A percentile compares a stretch with the other conserved stretches of the same genome.
phyloP scores from a whole-genome alignment of 2,888 invertebrate species.

The Xiphydria camelus region DNA sequence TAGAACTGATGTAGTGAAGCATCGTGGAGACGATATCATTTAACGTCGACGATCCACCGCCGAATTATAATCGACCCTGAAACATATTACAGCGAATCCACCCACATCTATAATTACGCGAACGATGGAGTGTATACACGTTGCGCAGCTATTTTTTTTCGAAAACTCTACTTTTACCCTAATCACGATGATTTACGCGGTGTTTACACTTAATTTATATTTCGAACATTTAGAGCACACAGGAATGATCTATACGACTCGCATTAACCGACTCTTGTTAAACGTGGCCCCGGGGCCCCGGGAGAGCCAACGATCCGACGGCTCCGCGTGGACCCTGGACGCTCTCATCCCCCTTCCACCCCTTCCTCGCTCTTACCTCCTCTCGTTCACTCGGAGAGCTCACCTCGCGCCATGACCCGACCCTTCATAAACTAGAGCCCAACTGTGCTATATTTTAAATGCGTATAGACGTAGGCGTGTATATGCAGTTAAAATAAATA shows the following conservation, averaged over 20 bases:
- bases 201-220: constrained; percentile 56
- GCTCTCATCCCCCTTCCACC: constrained; percentile 23
- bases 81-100: too few relatives aligned
- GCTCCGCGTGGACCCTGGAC: constrained; percentile 11
- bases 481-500: constrained; percentile 52
- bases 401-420: constrained; percentile 49
- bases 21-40: neutral
- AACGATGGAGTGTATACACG: too few relatives aligned
- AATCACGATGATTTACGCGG: constrained; percentile 53
- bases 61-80: neutral
- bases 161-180: constrained; percentile 39
- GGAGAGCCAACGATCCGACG: constrained; percentile 26
- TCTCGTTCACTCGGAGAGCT: constrained; percentile 10
- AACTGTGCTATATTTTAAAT: constrained; percentile 56
- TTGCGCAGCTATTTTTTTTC: too few relatives aligned
- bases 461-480: constrained; percentile 55
- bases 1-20: too few relatives aligned
- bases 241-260: constrained; percentile 54
- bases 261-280: constrained; percentile 57
- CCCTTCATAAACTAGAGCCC: constrained; percentile 57
- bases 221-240: constrained; percentile 52
- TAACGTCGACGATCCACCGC: neutral
- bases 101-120: too few relatives aligned
- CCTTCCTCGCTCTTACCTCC: constrained; percentile 25
- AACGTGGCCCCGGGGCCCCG: constrained; percentile 47